Conservation (phyloP, 2,888 invertebrate species). For the Napeogenes sylphis region DNA sequence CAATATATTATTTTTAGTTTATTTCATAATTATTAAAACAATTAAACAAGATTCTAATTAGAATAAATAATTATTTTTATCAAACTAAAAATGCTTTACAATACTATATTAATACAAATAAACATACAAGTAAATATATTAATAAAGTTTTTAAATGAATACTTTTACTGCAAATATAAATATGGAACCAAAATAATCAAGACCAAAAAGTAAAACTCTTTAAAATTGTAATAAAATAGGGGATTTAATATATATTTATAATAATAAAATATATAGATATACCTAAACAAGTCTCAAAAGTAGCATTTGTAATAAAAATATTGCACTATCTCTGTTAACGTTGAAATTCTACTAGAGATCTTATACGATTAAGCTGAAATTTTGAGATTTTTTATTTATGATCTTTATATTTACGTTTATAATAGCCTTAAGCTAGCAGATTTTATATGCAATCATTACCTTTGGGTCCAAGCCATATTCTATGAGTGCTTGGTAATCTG, state of each 20-base stretch:
- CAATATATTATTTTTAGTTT: too few relatives aligned
- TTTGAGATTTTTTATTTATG: too few relatives aligned
- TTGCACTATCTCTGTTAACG: not conserved
- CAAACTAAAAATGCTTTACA: not conserved
- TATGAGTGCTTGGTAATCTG: constrained; percentile 95
- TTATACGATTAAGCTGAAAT: not conserved
- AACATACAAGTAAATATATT: not conserved
- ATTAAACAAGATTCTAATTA: constrained; percentile 2
- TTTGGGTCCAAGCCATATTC: constrained; percentile 97
- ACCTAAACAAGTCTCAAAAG: too few relatives aligned
- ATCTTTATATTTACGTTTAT: too few relatives aligned
- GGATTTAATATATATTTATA: too few relatives aligned
- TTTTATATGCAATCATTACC: constrained; percentile 64
- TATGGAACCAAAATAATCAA: not conserved
- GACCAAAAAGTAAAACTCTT: too few relatives aligned
- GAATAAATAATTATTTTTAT: not conserved
- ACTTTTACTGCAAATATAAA: not conserved
- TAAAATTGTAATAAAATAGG: too few relatives aligned
- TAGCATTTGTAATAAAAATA: too few relatives aligned
- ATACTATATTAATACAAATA: not conserved
- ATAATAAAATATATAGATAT: too few relatives aligned
- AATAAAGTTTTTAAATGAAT: not conserved
- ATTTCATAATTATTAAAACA: too few relatives aligned
- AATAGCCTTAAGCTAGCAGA: not conserved
- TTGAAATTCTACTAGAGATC: not conserved